Conservation (phyloP, 2,113 vertebrate genomes). For the Paratilapia polleni region DNA sequence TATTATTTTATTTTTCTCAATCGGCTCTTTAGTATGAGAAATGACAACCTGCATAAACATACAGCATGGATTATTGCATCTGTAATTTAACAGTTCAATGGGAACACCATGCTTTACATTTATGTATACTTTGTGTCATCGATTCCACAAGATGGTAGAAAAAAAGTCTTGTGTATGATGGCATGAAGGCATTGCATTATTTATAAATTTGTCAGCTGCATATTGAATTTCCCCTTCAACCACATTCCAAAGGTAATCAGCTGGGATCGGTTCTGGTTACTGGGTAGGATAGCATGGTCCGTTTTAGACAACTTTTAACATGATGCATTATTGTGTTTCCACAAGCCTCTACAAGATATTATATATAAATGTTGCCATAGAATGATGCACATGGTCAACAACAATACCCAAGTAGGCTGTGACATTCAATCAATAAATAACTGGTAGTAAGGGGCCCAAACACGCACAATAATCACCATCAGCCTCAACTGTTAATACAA, state of each 20-base stretch:
- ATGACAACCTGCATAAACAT: not conserved
- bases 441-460: not conserved
- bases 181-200: no score
- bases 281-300: not conserved
- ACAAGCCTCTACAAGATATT: not conserved
- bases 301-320: not conserved
- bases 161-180: no score
- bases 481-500: not conserved
- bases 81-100: not conserved
- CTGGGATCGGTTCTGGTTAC: not conserved
- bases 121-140: not conserved
- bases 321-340: not conserved
- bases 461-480: no score
- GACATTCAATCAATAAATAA: not conserved
- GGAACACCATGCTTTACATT: not conserved
- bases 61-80: not conserved
- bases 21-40: not conserved
- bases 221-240: not conserved
- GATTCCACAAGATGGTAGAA: no score
- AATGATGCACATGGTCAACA: no score
- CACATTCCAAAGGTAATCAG: not conserved
- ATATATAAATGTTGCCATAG: no score
- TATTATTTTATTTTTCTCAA: constrained; percentile 6
- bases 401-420: not conserved
- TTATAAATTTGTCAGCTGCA: not conserved